Conservation (phyloP, 2,113 vertebrate genomes). For the Chauna torquata region DNA sequence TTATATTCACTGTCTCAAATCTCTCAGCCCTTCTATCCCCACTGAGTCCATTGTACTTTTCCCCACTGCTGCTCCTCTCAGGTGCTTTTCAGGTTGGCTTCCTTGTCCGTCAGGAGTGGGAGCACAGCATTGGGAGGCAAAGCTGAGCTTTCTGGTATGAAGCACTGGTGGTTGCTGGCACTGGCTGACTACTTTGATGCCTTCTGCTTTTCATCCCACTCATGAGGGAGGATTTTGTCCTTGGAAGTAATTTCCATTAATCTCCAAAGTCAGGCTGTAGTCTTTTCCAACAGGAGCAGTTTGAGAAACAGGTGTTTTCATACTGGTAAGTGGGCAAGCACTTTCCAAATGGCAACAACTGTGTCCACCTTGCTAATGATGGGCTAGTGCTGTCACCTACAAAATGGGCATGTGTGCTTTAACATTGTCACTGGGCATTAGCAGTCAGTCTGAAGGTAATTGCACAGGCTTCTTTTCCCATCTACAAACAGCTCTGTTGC, state of each 20-base stretch:
- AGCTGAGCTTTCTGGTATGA: neutral
- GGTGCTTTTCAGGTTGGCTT: neutral
- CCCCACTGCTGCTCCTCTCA: neutral
- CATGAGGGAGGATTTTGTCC: neutral
- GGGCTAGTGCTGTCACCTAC: neutral
- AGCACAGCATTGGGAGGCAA: neutral
- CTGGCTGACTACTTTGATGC: fast-evolving
- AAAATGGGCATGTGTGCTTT: neutral
- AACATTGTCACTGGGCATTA: neutral
- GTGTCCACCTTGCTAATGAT: neutral
- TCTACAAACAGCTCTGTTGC: neutral
- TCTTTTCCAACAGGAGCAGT: neutral
- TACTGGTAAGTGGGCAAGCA: neutral
- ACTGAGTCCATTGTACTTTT: neutral
- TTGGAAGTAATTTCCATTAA: neutral
- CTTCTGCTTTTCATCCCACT: neutral
- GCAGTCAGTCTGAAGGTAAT: neutral
- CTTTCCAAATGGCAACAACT: neutral
- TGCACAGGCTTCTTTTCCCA: neutral
- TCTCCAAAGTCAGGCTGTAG: neutral
- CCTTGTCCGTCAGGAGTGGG: neutral
- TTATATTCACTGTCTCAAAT: neutral
- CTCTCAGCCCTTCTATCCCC: neutral
- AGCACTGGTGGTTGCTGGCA: neutral
- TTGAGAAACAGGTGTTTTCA: neutral